phyloP scores from a whole-genome alignment of 2,888 invertebrate genomes.

The Pharmacophagus antenor region DNA sequence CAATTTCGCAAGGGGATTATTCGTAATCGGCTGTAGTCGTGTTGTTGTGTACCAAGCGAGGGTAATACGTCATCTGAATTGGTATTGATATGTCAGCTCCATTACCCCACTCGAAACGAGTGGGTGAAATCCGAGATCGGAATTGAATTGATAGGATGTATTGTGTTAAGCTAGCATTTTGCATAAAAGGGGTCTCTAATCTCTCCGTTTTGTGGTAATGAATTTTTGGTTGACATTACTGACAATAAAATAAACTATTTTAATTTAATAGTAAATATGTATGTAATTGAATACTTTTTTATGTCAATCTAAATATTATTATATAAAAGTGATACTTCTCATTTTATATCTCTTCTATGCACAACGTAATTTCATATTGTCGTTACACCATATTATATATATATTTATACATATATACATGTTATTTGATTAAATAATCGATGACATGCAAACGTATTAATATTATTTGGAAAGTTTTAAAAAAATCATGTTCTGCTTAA shows the following conservation, averaged over 20 bases:
- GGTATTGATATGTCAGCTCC: slow-evolving; percentile 53
- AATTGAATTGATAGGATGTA: slow-evolving; percentile 35
- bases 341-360: too few species aligned
- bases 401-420: too few species aligned
- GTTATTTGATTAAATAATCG: too few species aligned
- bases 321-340: too few species aligned
- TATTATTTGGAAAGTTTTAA: too few species aligned
- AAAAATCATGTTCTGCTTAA: too few species aligned
- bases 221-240: not conserved
- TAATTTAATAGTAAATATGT: too few species aligned
- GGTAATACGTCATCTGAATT: slow-evolving; percentile 49
- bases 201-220: slow-evolving; percentile 2
- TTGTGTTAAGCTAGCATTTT: slow-evolving; percentile 27
- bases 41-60: slow-evolving; percentile 31
- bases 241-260: not conserved
- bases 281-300: too few species aligned
- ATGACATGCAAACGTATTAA: too few species aligned
- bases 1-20: slow-evolving; percentile 23
- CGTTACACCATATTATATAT: too few species aligned
- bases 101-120: slow-evolving; percentile 36
- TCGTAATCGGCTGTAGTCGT: slow-evolving; percentile 24
- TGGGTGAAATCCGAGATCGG: slow-evolving; percentile 33
- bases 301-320: too few species aligned
- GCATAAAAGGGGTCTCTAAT: slow-evolving; percentile 13
- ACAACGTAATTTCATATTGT: too few species aligned